Conservation (phyloP, 2,797 vertebrate genomes). For the Prionace glauca region DNA sequence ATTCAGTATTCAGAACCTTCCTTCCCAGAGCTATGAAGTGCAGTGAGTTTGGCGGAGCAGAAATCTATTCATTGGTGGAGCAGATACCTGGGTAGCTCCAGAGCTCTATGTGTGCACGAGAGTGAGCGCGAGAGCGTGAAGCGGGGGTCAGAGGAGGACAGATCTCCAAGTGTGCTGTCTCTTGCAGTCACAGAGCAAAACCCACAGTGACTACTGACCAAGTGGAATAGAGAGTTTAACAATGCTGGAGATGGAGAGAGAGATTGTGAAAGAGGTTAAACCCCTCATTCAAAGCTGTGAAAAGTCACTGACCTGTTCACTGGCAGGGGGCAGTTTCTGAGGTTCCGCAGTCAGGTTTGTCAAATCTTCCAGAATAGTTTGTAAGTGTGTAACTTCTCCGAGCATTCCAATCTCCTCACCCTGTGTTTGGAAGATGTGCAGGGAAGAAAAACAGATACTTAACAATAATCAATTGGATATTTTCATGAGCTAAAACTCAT, state of each 20-base stretch:
- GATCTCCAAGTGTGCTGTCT: neutral
- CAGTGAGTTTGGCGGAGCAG: no score
- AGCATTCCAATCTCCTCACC: slow-evolving; percentile 76
- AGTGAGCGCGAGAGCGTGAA: no score
- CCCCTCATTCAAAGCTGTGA: neutral
- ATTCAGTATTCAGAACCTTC: no score
- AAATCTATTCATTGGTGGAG: no score
- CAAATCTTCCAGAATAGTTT: slow-evolving; percentile 71
- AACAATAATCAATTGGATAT: neutral
- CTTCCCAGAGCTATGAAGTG: no score
- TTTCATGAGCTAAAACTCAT: neutral
- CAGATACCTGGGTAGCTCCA: no score
- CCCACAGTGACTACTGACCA: neutral
- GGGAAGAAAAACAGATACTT: neutral
- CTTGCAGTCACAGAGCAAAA: neutral
- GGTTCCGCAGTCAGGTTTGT: slow-evolving; percentile 65
- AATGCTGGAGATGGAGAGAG: neutral
- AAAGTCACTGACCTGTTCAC: slow-evolving; percentile 51
- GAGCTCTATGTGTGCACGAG: no score
- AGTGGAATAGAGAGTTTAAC: neutral
- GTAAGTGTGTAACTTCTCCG: slow-evolving; percentile 71
- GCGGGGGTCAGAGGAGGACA: no score
- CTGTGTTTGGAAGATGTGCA: slow-evolving; percentile 45
- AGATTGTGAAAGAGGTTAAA: neutral
- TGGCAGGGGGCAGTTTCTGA: slow-evolving; percentile 63